Evolutionary conservation across 2,113 vertebrate genomes (phyloP).

Genomic region (Caracal caracal): DNA sequence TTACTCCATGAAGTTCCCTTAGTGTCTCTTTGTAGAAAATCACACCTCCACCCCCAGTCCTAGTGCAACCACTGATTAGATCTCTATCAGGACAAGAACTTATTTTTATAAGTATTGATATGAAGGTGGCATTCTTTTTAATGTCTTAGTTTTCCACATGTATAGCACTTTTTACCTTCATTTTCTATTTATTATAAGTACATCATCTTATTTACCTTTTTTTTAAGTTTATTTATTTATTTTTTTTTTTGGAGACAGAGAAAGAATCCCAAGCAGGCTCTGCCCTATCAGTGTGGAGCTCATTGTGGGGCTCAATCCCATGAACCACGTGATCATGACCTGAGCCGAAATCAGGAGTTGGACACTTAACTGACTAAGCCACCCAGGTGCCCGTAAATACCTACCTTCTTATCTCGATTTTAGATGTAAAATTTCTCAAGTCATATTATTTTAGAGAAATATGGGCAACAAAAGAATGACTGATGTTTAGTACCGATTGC

Average conservation of each 20-base stretch:
- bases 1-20: neutral
- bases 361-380: too few relatives aligned
- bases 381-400: neutral
- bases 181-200: conserved; percentile 27
- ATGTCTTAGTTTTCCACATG: neutral
- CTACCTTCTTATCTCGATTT: neutral
- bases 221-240: too few relatives aligned
- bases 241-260: too few relatives aligned
- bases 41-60: fast-evolving
- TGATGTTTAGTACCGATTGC: neutral
- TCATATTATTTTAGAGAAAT: conserved; percentile 28
- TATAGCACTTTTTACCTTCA: neutral
- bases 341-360: too few relatives aligned
- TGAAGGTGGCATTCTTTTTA: neutral
- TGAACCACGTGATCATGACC: too few relatives aligned
- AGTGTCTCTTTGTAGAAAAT: neutral
- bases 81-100: neutral
- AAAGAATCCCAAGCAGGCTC: too few relatives aligned
- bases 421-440: conserved; percentile 29
- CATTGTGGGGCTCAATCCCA: too few relatives aligned
- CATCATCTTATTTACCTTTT: neutral
- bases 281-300: too few relatives aligned
- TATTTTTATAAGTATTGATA: neutral
- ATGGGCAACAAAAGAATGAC: neutral
- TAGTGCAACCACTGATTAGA: neutral